A percentile compares a stretch with the other conserved stretches of the same genome.
These are phyloP conservation scores for Zeus faber DNA, from an alignment of 2,113 vertebrate species.

Conservation along the genomic window DNA sequence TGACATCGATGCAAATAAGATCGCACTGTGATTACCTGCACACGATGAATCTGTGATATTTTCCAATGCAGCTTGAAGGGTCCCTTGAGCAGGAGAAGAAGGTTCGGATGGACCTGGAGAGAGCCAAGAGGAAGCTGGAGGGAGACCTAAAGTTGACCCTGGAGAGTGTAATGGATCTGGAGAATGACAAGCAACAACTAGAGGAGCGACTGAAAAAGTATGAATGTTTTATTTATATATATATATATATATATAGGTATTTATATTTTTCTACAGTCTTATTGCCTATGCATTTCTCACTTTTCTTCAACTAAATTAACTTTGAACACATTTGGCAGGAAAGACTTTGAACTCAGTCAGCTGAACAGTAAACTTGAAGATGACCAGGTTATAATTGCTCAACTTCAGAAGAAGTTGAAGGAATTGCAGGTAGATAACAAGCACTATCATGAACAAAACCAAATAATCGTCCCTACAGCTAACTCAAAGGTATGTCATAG, in stretches of 20 bases:
- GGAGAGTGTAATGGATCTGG: constrained; percentile 82
- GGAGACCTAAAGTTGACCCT: constrained; percentile 81
- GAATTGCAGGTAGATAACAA: constrained; percentile 78
- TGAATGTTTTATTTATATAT: constrained; percentile 14
- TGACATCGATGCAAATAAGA: neutral
- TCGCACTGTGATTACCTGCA: neutral
- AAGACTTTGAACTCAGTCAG: constrained; percentile 85
- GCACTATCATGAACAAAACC: neutral
- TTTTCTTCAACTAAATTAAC: neutral
- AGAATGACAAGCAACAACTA: constrained; percentile 81
- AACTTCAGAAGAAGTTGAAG: constrained; percentile 86
- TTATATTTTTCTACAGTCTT: no score
- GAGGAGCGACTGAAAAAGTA: constrained; percentile 85
- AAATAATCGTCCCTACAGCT: neutral
- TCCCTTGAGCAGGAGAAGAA: constrained; percentile 87
- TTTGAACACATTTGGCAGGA: constrained; percentile 61
- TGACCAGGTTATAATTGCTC: constrained; percentile 75
- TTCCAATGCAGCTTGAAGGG: constrained; percentile 81
- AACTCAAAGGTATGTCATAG: neutral
- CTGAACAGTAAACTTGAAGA: constrained; percentile 82
- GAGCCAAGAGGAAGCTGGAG: constrained; percentile 82
- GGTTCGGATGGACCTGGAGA: constrained; percentile 81
- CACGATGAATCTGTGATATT: no score
- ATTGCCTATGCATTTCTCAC: no score
- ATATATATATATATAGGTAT: no score